phyloP scores from a whole-genome alignment of 2,888 invertebrate genomes.

The Galerucella calmariensis region DNA sequence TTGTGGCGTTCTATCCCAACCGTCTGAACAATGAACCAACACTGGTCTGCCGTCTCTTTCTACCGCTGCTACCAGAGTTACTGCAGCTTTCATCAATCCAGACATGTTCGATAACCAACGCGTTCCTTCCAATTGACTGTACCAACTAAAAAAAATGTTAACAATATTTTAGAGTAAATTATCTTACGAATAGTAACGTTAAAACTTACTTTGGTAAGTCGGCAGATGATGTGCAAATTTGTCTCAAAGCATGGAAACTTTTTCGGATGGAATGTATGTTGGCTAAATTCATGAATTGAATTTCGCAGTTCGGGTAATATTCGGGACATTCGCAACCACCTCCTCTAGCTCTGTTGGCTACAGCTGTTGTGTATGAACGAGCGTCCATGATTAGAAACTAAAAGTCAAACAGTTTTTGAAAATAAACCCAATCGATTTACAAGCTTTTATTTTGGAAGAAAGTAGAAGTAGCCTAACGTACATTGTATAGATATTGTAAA shows the following conservation, averaged over 20 bases:
- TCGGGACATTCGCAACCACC: slow-evolving; percentile 97
- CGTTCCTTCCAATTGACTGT: slow-evolving; percentile 86
- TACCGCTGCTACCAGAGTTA: slow-evolving; percentile 83
- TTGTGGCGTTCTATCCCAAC: slow-evolving; percentile 99
- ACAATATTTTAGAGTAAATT: not conserved
- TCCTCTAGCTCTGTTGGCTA: slow-evolving; percentile 95
- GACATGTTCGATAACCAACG: slow-evolving; percentile 93
- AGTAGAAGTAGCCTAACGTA: too few relatives aligned
- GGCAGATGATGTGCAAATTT: slow-evolving; percentile 78
- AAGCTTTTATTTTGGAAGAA: too few relatives aligned
- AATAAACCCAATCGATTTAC: not conserved
- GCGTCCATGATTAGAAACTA: slow-evolving; percentile 94
- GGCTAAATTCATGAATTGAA: slow-evolving; percentile 96
- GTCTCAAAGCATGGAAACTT: slow-evolving; percentile 89
- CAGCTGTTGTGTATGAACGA: slow-evolving; percentile 94
- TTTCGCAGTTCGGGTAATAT: slow-evolving; percentile 94
- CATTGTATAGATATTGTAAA: too few relatives aligned
- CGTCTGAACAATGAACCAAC: slow-evolving; percentile 97
- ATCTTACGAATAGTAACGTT: too few relatives aligned
- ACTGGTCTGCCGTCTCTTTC: slow-evolving; percentile 87
- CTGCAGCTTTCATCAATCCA: slow-evolving; percentile 83
- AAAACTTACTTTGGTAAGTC: slow-evolving; percentile 80
- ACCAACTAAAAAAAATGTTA: slow-evolving; percentile 75
- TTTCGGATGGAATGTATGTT: slow-evolving; percentile 96
- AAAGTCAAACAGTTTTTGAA: slow-evolving; percentile 32